A percentile compares a stretch with the other conserved stretches of the same genome.
phyloP scores from a whole-genome alignment of 1,140 invertebrate genomes.

The Atta cephalotes region DNA sequence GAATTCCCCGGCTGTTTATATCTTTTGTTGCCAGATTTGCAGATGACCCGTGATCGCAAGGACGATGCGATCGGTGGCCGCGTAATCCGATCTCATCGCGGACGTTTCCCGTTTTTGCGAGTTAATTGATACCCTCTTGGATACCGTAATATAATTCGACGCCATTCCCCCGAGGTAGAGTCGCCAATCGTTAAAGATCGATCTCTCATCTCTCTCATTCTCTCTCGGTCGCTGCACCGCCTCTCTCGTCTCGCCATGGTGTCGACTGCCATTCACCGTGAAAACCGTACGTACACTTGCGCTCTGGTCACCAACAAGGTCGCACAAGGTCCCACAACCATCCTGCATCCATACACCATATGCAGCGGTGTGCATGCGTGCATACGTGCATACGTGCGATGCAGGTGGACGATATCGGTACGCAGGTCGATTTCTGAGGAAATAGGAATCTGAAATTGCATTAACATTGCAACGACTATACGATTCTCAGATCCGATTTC shows the following conservation, averaged over 20 bases:
- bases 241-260: constrained; percentile 62
- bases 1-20: not conserved
- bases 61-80: constrained; percentile 26
- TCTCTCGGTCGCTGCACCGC: not conserved
- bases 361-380: not conserved
- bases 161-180: not conserved
- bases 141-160: constrained; percentile 42
- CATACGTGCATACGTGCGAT: not conserved
- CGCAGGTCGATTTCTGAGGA: not conserved
- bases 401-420: constrained; percentile 9
- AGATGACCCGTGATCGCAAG: not conserved
- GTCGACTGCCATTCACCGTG: constrained; percentile 79
- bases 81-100: constrained; percentile 33
- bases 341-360: constrained; percentile 66
- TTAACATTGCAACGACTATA: too few species aligned
- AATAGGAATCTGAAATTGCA: not conserved
- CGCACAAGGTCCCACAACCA: constrained; percentile 75
- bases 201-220: constrained; percentile 6
- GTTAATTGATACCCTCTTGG: constrained; percentile 10
- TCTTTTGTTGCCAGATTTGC: not conserved
- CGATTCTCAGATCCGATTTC: not conserved
- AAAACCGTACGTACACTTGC: constrained; percentile 73
- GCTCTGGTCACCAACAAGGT: constrained; percentile 78
- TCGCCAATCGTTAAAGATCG: constrained; percentile 43
- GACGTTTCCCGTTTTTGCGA: constrained; percentile 32